These are phyloP conservation scores for Coremacera marginata DNA, from an alignment of 2,888 invertebrate species.

Conservation along the genomic window DNA sequence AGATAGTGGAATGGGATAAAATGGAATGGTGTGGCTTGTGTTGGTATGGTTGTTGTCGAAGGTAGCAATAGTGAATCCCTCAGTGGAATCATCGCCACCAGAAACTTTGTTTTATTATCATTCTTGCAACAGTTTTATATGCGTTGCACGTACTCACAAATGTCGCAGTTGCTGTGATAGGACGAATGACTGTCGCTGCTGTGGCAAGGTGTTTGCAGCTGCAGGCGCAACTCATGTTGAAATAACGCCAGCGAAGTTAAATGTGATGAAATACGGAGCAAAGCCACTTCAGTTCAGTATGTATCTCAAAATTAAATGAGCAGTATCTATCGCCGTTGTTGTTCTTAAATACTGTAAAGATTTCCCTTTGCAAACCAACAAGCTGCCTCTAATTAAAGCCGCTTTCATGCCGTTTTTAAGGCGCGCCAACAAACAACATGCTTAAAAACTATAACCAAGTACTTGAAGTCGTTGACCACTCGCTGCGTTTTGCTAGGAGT, in stretches of 20 bases:
- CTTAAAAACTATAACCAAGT: not conserved
- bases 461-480: conserved; percentile 21
- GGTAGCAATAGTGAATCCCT: not conserved
- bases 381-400: not conserved
- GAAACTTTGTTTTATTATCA: conserved; percentile 14
- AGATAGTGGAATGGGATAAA: not conserved
- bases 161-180: conserved; percentile 16
- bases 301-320: conserved; percentile 21
- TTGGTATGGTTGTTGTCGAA: not conserved
- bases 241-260: not conserved
- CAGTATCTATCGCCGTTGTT: not conserved
- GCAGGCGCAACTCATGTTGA: not conserved
- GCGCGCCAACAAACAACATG: not conserved
- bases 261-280: not conserved
- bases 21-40: too few species aligned
- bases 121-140: conserved; percentile 20
- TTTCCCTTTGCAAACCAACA: not conserved
- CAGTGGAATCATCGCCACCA: not conserved
- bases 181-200: not conserved
- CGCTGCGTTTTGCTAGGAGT: not conserved
- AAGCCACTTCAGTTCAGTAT: not conserved
- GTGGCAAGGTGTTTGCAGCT: conserved; percentile 2
- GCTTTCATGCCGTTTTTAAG: not conserved
- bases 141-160: conserved; percentile 21
- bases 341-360: not conserved